Conservation (phyloP, 2,888 invertebrate genomes). For the Euplexia lucipara region DNA sequence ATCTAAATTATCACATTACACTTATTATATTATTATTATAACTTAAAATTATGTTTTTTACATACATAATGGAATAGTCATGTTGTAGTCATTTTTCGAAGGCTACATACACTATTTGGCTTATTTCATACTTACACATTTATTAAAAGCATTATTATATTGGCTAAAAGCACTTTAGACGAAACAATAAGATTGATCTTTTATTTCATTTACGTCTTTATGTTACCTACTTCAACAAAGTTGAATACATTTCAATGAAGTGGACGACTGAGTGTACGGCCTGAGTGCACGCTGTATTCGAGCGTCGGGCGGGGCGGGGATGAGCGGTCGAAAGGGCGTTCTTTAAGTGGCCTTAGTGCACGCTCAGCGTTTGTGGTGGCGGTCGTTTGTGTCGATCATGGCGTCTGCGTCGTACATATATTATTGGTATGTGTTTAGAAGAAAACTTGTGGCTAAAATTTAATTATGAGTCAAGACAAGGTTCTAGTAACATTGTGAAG, state of each 20-base stretch:
- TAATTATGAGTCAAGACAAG: too few relatives aligned
- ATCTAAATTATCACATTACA: constrained; percentile 71
- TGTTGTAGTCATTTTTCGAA: constrained; percentile 31
- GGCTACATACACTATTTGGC: constrained; percentile 53
- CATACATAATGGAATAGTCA: constrained; percentile 59
- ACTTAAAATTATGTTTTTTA: constrained; percentile 50
- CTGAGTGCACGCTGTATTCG: too few relatives aligned
- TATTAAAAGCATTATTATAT: constrained; percentile 56
- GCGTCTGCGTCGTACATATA: too few relatives aligned
- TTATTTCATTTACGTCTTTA: constrained; percentile 15
- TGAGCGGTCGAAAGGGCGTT: too few relatives aligned
- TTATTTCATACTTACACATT: constrained; percentile 46
- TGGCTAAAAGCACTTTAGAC: constrained; percentile 45
- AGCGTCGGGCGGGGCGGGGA: too few relatives aligned
- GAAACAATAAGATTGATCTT: constrained; percentile 42
- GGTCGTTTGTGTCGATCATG: too few relatives aligned
- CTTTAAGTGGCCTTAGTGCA: too few relatives aligned
- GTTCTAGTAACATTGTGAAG: too few relatives aligned
- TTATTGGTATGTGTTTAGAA: too few relatives aligned
- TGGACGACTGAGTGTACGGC: constrained; percentile 49
- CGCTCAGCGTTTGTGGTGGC: too few relatives aligned
- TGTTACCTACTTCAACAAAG: constrained; percentile 12
- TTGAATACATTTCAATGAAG: constrained; percentile 31
- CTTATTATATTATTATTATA: constrained; percentile 66
- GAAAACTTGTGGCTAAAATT: too few relatives aligned